A percentile compares a stretch with the other conserved stretches of the same genome.
Evolutionary conservation across 2,888 invertebrate species (phyloP).

Genomic region (Amiota communis): DNA sequence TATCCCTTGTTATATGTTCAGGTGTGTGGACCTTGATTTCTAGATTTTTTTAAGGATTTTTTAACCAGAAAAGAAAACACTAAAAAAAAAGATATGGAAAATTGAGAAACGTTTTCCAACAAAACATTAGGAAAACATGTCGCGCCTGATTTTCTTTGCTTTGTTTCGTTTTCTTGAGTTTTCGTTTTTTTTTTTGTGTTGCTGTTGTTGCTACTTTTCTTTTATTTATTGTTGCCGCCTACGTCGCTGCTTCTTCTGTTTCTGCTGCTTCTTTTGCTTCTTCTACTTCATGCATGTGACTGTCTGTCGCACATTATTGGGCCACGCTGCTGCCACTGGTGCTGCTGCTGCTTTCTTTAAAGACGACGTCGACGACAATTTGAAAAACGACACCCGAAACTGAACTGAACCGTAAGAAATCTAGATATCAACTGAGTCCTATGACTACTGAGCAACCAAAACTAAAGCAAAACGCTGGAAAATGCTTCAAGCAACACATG

Average conservation of each 20-base stretch:
- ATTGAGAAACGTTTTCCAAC: neutral
- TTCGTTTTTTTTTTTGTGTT: slow-evolving; percentile 48
- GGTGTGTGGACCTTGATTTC: slow-evolving; percentile 59
- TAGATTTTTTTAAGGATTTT: slow-evolving; percentile 14
- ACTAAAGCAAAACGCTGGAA: slow-evolving; percentile 6
- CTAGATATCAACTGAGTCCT: slow-evolving; percentile 24
- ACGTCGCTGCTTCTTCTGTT: slow-evolving; percentile 50
- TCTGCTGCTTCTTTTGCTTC: slow-evolving; percentile 20
- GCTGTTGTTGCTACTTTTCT: slow-evolving; percentile 47
- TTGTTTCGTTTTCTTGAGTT: slow-evolving; percentile 26
- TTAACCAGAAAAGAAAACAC: too few relatives aligned
- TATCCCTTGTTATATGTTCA: slow-evolving; percentile 40
- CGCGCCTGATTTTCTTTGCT: slow-evolving; percentile 20
- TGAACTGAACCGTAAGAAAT: slow-evolving; percentile 21
- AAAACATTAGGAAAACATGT: slow-evolving; percentile 4
- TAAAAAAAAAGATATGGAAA: neutral
- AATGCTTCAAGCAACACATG: neutral
- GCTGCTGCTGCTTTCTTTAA: neutral
- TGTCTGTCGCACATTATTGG: slow-evolving; percentile 11
- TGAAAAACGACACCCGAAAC: slow-evolving; percentile 9
- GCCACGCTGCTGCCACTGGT: slow-evolving; percentile 12
- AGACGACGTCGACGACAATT: neutral
- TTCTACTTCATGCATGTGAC: slow-evolving; percentile 16
- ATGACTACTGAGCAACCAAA: neutral
- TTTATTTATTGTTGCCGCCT: slow-evolving; percentile 59